Conservation (phyloP, 2,113 vertebrate species). For the Mellivora capensis region DNA sequence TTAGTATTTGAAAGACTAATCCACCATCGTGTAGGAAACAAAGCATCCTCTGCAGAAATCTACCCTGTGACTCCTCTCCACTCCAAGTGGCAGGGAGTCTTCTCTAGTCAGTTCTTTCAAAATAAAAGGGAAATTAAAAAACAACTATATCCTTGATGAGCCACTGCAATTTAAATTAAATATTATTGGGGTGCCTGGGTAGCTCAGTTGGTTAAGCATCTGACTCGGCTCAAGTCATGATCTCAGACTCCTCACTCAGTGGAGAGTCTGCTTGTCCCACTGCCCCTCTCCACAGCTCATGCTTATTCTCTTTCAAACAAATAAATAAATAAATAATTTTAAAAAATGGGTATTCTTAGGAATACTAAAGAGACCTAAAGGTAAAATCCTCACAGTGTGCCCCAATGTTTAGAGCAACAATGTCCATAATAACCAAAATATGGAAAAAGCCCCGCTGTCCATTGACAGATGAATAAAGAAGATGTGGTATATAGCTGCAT, state of each 20-base stretch:
- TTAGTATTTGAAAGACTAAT: background rate
- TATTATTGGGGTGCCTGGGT: background rate
- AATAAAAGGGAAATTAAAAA: slow-evolving; percentile 27
- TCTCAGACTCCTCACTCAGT: background rate
- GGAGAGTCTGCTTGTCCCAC: background rate
- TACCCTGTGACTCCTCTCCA: fast-evolving
- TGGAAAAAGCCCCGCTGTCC: too few species aligned
- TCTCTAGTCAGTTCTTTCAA: background rate
- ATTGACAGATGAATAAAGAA: too few species aligned
- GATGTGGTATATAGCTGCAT: too few species aligned
- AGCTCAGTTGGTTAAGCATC: background rate
- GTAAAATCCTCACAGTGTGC: too few species aligned
- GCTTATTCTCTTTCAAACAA: background rate
- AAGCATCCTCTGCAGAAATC: background rate
- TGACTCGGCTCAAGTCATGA: background rate
- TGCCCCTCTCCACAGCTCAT: background rate
- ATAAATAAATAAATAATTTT: background rate
- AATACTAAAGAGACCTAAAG: too few species aligned
- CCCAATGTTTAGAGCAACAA: too few species aligned
- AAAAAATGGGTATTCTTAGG: too few species aligned
- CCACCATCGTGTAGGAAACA: background rate
- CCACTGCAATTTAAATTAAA: background rate
- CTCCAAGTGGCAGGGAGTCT: background rate
- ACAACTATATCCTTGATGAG: background rate
- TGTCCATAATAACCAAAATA: too few species aligned